These are phyloP conservation scores for Selene dorsalis DNA, from an alignment of 2,797 vertebrate species.

Conservation along the genomic window DNA sequence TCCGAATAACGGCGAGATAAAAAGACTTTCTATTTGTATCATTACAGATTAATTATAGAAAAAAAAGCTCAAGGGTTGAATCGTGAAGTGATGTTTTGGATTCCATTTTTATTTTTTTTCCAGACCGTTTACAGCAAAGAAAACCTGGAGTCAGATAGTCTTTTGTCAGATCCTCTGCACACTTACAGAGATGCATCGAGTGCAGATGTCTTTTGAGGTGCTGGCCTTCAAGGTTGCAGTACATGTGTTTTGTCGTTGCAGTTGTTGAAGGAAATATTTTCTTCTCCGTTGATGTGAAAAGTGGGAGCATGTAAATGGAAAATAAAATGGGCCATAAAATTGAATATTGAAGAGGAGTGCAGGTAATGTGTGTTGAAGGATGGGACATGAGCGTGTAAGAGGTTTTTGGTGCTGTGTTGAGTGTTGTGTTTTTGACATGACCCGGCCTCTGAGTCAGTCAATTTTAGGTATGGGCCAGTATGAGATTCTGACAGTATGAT, in stretches of 20 bases:
- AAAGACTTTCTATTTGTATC: slow-evolving; percentile 15
- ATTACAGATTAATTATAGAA: slow-evolving; percentile 31
- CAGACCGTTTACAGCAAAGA: neutral
- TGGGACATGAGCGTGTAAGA: slow-evolving; percentile 1
- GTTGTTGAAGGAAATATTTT: slow-evolving; percentile 21
- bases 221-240: neutral
- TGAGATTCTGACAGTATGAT: no score
- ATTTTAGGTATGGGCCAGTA: no score
- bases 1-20: slow-evolving; percentile 11
- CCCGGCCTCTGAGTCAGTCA: slow-evolving; percentile 8
- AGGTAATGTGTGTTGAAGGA: slow-evolving; percentile 22
- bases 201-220: neutral
- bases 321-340: slow-evolving; percentile 31
- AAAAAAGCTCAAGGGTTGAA: neutral
- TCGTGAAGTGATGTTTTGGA: slow-evolving; percentile 5
- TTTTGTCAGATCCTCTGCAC: neutral
- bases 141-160: neutral
- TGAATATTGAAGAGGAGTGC: slow-evolving; percentile 19
- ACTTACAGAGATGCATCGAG: neutral
- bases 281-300: slow-evolving; percentile 34
- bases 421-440: neutral
- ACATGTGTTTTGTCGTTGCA: neutral
- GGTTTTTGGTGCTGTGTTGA: slow-evolving; percentile 2
- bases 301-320: slow-evolving; percentile 18
- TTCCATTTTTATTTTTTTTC: neutral